Evolutionary conservation across 1,140 invertebrate species (phyloP).

Genomic region (Elysia chlorotica): DNA sequence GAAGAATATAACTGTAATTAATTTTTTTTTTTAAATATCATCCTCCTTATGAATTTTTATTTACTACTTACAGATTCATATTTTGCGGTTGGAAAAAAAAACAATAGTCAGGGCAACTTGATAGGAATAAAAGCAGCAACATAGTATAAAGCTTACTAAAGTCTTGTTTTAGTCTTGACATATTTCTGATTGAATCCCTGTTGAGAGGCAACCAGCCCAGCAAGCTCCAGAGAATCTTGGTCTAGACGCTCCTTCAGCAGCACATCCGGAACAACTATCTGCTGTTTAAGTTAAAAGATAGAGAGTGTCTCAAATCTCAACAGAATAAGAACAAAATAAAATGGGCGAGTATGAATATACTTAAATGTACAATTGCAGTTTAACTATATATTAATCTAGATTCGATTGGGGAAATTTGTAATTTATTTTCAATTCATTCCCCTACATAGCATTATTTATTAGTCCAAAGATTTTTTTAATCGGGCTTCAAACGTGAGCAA

Average conservation of each 20-base stretch:
- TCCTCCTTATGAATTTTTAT: no score
- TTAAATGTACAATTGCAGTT: neutral
- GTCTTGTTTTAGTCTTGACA: slow-evolving; percentile 96
- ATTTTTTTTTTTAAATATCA: no score
- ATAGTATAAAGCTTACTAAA: slow-evolving; percentile 82
- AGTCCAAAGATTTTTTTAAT: neutral
- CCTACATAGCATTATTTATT: neutral
- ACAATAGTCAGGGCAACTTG: no score
- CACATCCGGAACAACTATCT: slow-evolving; percentile 79
- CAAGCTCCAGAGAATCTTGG: slow-evolving; percentile 89
- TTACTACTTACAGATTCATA: no score
- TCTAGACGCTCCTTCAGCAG: slow-evolving; percentile 91
- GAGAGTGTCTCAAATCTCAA: slow-evolving; percentile 26
- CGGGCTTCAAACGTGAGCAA: neutral
- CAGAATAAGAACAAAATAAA: neutral
- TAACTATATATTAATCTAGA: no score
- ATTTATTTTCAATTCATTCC: neutral
- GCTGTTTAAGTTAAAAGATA: slow-evolving; percentile 53
- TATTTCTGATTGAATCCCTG: slow-evolving; percentile 92
- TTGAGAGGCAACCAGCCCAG: slow-evolving; percentile 88
- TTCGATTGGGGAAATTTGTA: neutral
- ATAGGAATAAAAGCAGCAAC: neutral
- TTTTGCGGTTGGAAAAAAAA: no score
- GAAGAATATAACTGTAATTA: no score
- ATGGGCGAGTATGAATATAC: no score